These are phyloP conservation scores for Drosophila borealis DNA, from an alignment of 2,888 invertebrate genomes.

Conservation along the genomic window DNA sequence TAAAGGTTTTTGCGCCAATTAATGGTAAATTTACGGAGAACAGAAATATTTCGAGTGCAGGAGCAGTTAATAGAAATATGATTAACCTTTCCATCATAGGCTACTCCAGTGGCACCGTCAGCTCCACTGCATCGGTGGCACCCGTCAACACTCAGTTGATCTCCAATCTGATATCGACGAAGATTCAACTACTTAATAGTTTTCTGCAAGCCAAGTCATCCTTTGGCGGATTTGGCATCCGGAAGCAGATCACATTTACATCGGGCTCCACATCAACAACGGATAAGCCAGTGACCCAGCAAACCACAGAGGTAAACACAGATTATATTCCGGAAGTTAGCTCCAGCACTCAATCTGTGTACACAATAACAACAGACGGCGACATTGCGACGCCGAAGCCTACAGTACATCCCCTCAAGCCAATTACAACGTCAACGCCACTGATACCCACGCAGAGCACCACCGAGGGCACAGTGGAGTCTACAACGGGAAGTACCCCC, in stretches of 20 bases:
- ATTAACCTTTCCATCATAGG: constrained; percentile 19
- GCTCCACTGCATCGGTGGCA: constrained; percentile 24
- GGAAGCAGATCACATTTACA: constrained; percentile 38
- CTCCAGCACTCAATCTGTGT: constrained; percentile 66
- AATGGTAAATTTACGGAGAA: constrained; percentile 41
- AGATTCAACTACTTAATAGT: constrained; percentile 52
- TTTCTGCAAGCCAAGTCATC: constrained; percentile 58
- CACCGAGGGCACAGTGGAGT: constrained; percentile 38
- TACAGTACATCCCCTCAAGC: constrained; percentile 65
- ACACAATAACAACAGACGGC: constrained; percentile 69
- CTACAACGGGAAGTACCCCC: not conserved
- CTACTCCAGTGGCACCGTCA: constrained; percentile 16
- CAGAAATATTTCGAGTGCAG: not conserved
- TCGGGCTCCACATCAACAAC: constrained; percentile 52
- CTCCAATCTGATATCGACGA: constrained; percentile 55
- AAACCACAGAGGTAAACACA: constrained; percentile 74
- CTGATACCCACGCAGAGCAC: constrained; percentile 48
- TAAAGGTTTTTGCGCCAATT: constrained; percentile 66
- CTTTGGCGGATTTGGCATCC: constrained; percentile 54
- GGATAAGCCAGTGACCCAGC: constrained; percentile 35
- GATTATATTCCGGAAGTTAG: constrained; percentile 67
- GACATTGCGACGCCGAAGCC: constrained; percentile 65
- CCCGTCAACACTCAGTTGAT: constrained; percentile 53
- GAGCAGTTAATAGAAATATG: constrained; percentile 6
- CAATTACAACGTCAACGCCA: constrained; percentile 53